phyloP scores from a whole-genome alignment of 2,113 vertebrate genomes.

The Rhinoderma darwinii region DNA sequence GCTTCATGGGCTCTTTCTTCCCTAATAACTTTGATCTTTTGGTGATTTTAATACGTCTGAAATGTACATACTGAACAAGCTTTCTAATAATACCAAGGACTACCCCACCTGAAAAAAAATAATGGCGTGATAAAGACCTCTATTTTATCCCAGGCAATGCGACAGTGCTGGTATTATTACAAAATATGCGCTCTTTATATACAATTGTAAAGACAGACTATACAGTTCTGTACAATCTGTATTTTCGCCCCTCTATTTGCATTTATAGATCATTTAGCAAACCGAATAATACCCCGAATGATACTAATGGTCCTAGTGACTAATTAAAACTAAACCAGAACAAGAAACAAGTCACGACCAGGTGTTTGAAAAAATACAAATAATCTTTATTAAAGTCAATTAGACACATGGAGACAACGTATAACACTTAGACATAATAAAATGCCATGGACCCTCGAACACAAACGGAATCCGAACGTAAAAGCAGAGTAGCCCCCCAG shows the following conservation, averaged over 20 bases:
- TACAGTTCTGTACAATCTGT: neutral
- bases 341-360: no score
- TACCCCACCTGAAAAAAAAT: neutral
- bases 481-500: no score
- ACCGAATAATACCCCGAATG: no score
- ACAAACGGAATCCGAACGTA: no score
- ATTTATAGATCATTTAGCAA: neutral
- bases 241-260: neutral
- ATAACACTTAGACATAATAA: no score
- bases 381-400: no score
- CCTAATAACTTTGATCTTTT: neutral
- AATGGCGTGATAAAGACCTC: neutral
- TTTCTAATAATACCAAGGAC: slow-evolving; percentile 27
- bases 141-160: neutral
- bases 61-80: neutral
- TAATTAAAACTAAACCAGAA: no score
- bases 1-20: neutral
- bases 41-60: neutral
- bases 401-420: no score
- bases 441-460: no score
- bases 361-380: no score
- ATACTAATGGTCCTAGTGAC: no score
- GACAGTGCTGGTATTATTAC: slow-evolving; percentile 15
- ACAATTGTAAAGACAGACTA: neutral
- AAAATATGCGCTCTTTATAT: neutral